phyloP scores from a whole-genome alignment of 30 jellyfish, hydroid and myxozoan genomes.

The Hydra vulgaris region DNA sequence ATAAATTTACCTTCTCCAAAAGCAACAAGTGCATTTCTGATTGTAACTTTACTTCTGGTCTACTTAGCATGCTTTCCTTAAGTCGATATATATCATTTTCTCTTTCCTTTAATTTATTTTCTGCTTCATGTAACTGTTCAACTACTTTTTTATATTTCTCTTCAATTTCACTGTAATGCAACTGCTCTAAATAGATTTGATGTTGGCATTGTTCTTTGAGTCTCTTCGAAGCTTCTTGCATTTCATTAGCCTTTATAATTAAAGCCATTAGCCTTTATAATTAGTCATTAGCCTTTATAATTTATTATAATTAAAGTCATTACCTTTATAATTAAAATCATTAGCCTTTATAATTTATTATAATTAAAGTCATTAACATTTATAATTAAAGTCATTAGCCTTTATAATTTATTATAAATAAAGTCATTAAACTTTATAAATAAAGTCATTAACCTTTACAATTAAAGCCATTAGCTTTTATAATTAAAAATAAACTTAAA shows the following conservation, averaged over 20 bases:
- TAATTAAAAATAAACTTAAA: too few species aligned
- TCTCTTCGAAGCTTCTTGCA: conserved; percentile 85
- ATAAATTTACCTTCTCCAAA: conserved; percentile 66
- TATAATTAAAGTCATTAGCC: too few species aligned
- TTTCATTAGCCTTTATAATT: conserved; percentile 8
- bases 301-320: too few species aligned
- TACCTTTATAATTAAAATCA: too few species aligned
- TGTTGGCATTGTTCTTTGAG: conserved; percentile 85
- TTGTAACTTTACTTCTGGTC: conserved; percentile 85
- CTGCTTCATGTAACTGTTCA: conserved; percentile 49
- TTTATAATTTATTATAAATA: too few species aligned
- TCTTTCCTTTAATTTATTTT: conserved; percentile 47
- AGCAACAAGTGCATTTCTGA: conserved; percentile 60
- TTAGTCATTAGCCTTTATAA: too few species aligned
- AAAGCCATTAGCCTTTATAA: not conserved
- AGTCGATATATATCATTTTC: conserved; percentile 50
- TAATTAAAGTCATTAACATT: too few species aligned
- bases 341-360: too few species aligned
- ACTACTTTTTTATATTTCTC: conserved; percentile 19
- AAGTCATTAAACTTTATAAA: too few species aligned
- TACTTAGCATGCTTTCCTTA: conserved; percentile 42
- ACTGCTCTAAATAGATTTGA: conserved; percentile 51
- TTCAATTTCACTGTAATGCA: conserved; percentile 4
- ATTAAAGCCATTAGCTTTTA: too few species aligned
- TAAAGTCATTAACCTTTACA: too few species aligned